Percentiles rank a stretch among this genome's conserved stretches.
These are phyloP conservation scores for Jacana jacana DNA, from an alignment of 2,113 vertebrate species.

Conservation along the genomic window DNA sequence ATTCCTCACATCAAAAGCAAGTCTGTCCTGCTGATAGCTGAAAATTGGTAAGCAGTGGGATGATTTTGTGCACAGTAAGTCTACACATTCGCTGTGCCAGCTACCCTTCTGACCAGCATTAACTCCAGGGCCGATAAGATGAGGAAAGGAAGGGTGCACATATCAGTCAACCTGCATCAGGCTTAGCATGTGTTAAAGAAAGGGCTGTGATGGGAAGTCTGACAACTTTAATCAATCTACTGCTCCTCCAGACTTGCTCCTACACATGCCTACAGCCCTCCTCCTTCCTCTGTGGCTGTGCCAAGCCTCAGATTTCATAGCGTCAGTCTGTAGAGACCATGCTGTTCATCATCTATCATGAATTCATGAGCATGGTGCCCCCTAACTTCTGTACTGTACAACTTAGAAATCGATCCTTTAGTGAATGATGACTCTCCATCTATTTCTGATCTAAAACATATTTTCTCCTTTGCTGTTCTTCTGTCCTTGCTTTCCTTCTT, in stretches of 20 bases:
- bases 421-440: background rate
- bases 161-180: slow-evolving; percentile 36
- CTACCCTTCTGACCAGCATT: background rate
- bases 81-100: background rate
- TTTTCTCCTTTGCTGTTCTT: background rate
- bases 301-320: slow-evolving; percentile 59
- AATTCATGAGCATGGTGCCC: slow-evolving; percentile 5
- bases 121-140: background rate
- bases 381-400: slow-evolving; percentile 10
- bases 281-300: slow-evolving; percentile 49
- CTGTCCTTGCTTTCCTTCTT: slow-evolving; percentile 1
- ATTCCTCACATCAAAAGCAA: background rate
- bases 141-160: background rate
- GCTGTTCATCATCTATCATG: slow-evolving; percentile 52
- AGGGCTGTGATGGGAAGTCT: background rate
- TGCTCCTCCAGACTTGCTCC: slow-evolving; percentile 32
- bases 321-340: slow-evolving; percentile 1
- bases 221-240: slow-evolving; percentile 55
- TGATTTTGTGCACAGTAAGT: background rate
- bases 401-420: slow-evolving; percentile 52
- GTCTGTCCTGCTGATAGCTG: slow-evolving; percentile 11
- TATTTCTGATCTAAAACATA: slow-evolving; percentile 57
- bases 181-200: slow-evolving; percentile 5
- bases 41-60: background rate
- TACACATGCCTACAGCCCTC: slow-evolving; percentile 42